Base-by-base conservation (phyloP, 2,888 invertebrate genomes). In the Aphidius colemani region DNA sequence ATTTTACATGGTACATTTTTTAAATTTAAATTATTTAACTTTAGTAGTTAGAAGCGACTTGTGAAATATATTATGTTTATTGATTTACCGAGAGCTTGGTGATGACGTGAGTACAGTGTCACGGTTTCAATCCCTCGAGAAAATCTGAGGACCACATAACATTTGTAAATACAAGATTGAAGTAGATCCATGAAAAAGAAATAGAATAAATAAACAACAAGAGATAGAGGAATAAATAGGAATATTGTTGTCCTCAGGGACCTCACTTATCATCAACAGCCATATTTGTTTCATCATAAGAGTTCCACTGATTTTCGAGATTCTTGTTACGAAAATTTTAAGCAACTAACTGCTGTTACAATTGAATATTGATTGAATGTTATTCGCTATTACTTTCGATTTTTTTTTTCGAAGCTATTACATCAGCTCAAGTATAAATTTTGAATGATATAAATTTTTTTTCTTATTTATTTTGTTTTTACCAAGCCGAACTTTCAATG, bases 261-360 rank as follows among this genome's bases (percentile, higher is more conserved):
- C 61, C 40, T 49, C 60, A 48, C 49, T 45, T 53, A 53, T 11
- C 40, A 43, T 43, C 65, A 66, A 67, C 69, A 67, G 66, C 67
- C 68, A 66, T 67, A 66, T 59, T 30, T 56, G 56, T 44, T 53
- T 59, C 44, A 58, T 49, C 56, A 45, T 59, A 18, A 18, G 2
- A 2, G 2, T 18, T 18, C 2, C 1, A 41, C 46, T 39, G 7
- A 30, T 46, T 60, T 56, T 61, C 18, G 50, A 56, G 18, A 64
- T 43, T 58, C 45, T 44, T 48, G 53, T 66, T 48, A 53, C 50
- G 53, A 13, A 40, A 59, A 58, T 59, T 18, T 18, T 40, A 39
- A 55, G 61, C 57, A 57, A 68, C 11, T 59, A 7, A 45, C 7
- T 30, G 7, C 8, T 56, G 18, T 43, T 56, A 7, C 5, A 2